Evolutionary conservation across 2,797 vertebrate genomes (phyloP).

Genomic region (Myripristis murdjan): DNA sequence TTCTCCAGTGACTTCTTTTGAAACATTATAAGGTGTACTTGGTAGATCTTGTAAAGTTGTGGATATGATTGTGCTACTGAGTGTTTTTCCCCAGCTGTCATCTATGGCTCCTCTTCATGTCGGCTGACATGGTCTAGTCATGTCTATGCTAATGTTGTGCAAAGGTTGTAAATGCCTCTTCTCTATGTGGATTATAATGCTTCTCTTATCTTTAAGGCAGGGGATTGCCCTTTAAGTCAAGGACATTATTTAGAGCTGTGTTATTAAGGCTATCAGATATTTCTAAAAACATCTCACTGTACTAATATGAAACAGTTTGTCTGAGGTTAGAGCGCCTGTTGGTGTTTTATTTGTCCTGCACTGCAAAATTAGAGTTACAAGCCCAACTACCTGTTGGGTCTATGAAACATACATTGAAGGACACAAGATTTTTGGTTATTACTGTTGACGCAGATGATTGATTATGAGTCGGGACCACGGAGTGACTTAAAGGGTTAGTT

Average conservation of each 20-base stretch:
- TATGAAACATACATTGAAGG: too few relatives aligned
- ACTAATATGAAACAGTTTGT: background rate
- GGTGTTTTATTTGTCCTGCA: background rate
- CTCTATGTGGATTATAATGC: background rate
- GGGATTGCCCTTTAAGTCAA: slow-evolving; percentile 1
- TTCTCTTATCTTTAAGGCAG: slow-evolving; percentile 3
- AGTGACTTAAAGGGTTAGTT: background rate
- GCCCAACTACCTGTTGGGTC: too few relatives aligned
- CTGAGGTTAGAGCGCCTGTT: background rate
- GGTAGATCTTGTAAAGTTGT: background rate
- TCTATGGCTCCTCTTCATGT: background rate
- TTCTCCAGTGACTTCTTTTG: background rate
- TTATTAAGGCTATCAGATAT: background rate
- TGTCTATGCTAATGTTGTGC: slow-evolving; percentile 15
- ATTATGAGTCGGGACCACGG: background rate
- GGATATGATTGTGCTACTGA: background rate
- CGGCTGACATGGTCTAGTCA: background rate
- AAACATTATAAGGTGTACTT: background rate
- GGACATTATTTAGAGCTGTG: background rate
- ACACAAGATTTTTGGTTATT: too few relatives aligned
- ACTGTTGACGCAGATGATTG: background rate
- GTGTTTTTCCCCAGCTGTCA: background rate
- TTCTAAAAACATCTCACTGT: background rate
- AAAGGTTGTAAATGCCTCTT: background rate
- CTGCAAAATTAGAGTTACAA: background rate